Percentiles rank a stretch among this genome's conserved stretches.
These are phyloP conservation scores for Amia ocellicauda DNA, from an alignment of 2,113 vertebrate genomes.

Conservation along the genomic window DNA sequence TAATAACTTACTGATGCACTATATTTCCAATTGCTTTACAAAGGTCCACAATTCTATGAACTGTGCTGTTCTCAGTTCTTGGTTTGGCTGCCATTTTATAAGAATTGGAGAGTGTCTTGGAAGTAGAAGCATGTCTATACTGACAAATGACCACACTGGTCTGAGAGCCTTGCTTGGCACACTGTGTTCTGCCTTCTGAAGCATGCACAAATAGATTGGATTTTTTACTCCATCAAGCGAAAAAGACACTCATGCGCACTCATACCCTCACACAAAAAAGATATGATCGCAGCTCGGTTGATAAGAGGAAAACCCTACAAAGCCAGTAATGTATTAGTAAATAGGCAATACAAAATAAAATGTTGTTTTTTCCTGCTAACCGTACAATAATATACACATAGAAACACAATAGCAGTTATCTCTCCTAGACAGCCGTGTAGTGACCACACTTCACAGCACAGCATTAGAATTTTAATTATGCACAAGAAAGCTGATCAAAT, in stretches of 20 bases:
- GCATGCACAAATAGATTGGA: conserved; percentile 30
- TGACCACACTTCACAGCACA: not conserved
- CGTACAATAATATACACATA: not conserved
- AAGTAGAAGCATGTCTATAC: conserved; percentile 16
- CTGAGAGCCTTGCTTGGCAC: conserved; percentile 13
- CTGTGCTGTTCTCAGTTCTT: no score
- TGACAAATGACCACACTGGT: conserved; percentile 32
- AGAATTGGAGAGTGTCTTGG: conserved; percentile 10
- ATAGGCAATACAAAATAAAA: no score
- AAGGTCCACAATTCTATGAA: no score
- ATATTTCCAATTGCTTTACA: no score
- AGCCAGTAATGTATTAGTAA: not conserved
- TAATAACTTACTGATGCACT: no score
- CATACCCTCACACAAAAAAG: not conserved
- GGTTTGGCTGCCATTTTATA: conserved; percentile 22
- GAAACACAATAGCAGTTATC: not conserved
- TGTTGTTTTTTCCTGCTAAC: no score
- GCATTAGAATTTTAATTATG: not conserved
- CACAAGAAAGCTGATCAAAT: not conserved
- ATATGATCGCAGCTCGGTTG: not conserved
- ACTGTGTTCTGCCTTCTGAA: conserved; percentile 31
- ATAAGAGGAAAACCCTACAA: conserved; percentile 14
- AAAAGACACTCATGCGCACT: not conserved
- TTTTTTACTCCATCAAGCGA: conserved; percentile 22
- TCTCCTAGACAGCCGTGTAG: not conserved